Base-by-base conservation (phyloP, 2,888 invertebrate genomes). In the Onthophagus sagittarius region DNA sequence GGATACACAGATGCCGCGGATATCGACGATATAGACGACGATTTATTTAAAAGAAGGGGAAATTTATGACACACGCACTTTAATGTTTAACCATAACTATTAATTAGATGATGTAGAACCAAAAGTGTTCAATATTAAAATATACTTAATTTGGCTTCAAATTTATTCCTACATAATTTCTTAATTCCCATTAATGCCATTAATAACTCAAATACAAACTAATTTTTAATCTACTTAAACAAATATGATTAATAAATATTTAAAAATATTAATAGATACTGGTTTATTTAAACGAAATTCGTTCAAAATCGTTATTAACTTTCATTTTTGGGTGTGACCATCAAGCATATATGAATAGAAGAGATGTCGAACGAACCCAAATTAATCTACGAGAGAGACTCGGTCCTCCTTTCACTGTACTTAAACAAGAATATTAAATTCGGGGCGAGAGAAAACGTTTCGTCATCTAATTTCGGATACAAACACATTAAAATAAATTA, bases 1-100 rank as follows among this genome's bases (percentile, higher is more conserved):
- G 92, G 92, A 5, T 92, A 91, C 81, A 90, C 90, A 1, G 92
- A 93, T 84, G 91, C 89, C 0, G 90, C 89, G 0, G 87, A 89
- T 81, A 88, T 91, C 77, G 92, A 91, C 80, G 89, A 89, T 81
- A 87, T 91, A 76, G 92, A 92, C 75, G 92, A 92, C 76, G 92
- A 92, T 76, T 81, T 90, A 79, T 92, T 89, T 83, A 92, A 92
- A 81, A 84, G 88, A 6, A 82, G 87, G 72, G 82, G 83, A 53
- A 85, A 84, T 77, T 87, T 89, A 86, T 89, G 89, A 89, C 89
- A 86, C 70, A 78, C 79, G 75, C 80, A 80, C 77, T 81, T 81
- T 77, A 76, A 80, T 75, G 72, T 79, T 62, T 79, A 76, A 77
- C 13, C 1, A 67, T 23, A 23, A 23, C 3, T 23, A 23, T 23